phyloP scores from a whole-genome alignment of 2,888 invertebrate genomes.

The Orchestes rusci region DNA sequence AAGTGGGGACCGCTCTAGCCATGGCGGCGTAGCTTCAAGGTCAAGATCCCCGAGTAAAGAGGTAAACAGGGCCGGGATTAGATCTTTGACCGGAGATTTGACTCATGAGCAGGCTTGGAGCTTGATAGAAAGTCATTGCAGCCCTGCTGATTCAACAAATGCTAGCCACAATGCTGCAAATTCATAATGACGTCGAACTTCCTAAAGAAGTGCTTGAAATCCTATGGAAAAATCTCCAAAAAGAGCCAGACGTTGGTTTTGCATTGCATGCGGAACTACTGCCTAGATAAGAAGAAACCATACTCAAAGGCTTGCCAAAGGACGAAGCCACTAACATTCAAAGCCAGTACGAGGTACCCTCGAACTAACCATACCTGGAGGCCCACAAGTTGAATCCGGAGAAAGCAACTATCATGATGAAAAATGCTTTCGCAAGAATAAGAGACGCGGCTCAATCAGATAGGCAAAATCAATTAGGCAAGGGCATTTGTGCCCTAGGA shows the following conservation, averaged over 20 bases:
- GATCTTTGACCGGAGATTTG: too few species aligned
- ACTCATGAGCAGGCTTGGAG: too few species aligned
- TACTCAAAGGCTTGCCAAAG: neutral
- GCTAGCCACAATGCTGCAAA: too few species aligned
- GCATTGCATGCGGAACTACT: neutral
- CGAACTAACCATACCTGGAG: neutral
- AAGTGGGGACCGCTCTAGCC: too few species aligned
- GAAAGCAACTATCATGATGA: neutral
- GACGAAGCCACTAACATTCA: neutral
- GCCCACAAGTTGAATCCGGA: conserved; percentile 4
- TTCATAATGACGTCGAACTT: conserved; percentile 2
- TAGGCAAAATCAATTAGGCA: conserved; percentile 1
- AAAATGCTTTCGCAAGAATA: too few species aligned
- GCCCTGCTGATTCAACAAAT: too few species aligned
- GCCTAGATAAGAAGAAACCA: neutral
- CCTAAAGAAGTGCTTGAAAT: conserved; percentile 8
- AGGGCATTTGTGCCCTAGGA: neutral
- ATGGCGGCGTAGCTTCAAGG: too few species aligned
- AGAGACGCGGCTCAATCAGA: too few species aligned
- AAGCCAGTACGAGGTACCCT: neutral
- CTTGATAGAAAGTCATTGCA: too few species aligned
- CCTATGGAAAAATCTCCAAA: conserved; percentile 2
- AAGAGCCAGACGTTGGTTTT: neutral
- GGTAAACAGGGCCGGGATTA: too few species aligned
- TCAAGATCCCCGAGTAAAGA: too few species aligned